Conservation (phyloP, 2,113 vertebrate species). For the Sarotherodon lohbergeri region DNA sequence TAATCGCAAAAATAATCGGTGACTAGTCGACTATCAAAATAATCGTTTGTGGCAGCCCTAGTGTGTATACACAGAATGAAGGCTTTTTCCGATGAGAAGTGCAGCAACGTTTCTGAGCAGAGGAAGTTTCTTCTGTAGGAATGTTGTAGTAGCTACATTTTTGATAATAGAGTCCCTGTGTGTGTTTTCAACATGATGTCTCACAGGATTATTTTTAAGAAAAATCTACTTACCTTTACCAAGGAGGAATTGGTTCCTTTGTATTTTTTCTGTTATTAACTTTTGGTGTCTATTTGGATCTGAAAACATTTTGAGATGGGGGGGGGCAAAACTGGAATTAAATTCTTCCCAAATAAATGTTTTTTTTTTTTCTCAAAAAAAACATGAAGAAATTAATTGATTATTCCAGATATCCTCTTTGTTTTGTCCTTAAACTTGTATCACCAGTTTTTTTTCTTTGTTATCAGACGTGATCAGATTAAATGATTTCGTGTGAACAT, state of each 20-base stretch:
- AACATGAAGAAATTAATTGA: neutral
- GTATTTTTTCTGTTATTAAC: neutral
- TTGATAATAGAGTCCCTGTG: neutral
- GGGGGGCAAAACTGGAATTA: neutral
- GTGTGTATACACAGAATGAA: neutral
- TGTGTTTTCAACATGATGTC: neutral
- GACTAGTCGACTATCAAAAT: too few species aligned
- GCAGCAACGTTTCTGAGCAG: neutral
- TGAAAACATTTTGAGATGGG: neutral
- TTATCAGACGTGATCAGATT: neutral
- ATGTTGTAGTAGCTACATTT: rapidly evolving
- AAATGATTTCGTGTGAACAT: rapidly evolving
- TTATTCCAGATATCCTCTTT: neutral
- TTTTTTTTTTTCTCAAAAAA: neutral
- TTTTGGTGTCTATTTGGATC: neutral
- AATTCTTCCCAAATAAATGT: neutral
- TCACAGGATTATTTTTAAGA: neutral
- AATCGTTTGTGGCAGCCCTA: too few species aligned
- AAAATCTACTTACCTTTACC: neutral
- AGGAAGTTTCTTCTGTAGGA: neutral
- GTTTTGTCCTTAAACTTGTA: neutral
- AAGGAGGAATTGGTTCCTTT: rapidly evolving
- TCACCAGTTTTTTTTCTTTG: neutral
- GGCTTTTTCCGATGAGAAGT: neutral
- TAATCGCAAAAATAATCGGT: too few species aligned